These are phyloP conservation scores for Aphelocoma coerulescens DNA, from an alignment of 2,113 vertebrate species.

Conservation along the genomic window DNA sequence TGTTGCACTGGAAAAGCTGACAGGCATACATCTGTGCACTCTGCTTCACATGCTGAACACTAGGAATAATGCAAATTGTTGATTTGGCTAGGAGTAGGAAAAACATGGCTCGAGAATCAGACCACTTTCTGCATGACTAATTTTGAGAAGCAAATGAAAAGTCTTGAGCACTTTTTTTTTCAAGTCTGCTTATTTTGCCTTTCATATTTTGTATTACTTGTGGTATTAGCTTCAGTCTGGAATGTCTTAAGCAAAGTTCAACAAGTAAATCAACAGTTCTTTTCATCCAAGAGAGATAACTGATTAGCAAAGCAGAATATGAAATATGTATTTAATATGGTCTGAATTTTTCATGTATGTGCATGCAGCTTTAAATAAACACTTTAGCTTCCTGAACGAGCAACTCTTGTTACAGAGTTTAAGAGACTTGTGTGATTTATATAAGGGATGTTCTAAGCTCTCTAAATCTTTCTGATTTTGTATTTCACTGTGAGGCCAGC, in stretches of 20 bases:
- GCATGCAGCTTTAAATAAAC: neutral
- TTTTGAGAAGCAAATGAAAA: neutral
- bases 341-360: neutral
- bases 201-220: neutral
- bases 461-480: neutral
- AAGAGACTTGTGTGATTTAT: neutral
- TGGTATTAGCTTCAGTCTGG: neutral
- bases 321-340: neutral
- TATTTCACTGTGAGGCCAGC: neutral
- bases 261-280: neutral
- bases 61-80: constrained; percentile 54
- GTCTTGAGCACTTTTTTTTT: neutral
- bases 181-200: neutral
- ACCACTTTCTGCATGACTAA: constrained; percentile 16
- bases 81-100: constrained; percentile 42
- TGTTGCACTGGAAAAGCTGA: constrained; percentile 72
- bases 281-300: neutral
- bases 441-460: neutral
- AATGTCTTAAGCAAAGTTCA: constrained; percentile 4
- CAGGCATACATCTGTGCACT: constrained; percentile 49
- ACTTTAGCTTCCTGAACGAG: neutral
- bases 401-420: neutral
- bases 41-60: constrained; percentile 40
- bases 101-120: neutral
- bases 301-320: neutral